These are phyloP conservation scores for Lordiphosa clarofinis DNA, from an alignment of 1,140 invertebrate genomes.

Conservation along the genomic window DNA sequence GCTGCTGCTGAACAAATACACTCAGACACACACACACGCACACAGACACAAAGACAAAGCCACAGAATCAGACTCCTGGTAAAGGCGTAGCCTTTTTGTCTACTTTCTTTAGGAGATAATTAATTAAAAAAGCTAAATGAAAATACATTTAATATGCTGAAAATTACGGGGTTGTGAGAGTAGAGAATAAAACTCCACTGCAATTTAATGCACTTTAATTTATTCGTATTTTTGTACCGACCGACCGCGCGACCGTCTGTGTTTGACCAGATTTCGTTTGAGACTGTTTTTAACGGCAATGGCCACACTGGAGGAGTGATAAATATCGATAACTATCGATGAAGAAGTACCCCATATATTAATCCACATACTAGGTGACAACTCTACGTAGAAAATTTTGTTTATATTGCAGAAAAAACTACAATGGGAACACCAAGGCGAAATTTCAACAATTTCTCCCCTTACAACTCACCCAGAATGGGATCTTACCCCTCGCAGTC, in stretches of 20 bases:
- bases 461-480: conserved; percentile 20
- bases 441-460: conserved; percentile 29
- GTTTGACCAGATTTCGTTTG: conserved; percentile 5
- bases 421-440: conserved; percentile 49
- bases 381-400: neutral
- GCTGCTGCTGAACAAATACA: conserved; percentile 22
- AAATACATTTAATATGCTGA: no score
- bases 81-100: conserved; percentile 45
- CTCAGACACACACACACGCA: conserved; percentile 21
- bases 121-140: neutral
- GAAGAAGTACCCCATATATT: no score
- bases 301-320: no score
- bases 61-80: conserved; percentile 60
- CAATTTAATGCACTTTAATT: conserved; percentile 62
- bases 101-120: neutral
- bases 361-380: no score
- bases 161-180: neutral
- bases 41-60: conserved; percentile 57
- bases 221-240: conserved; percentile 10
- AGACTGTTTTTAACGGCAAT: no score
- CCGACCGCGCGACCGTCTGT: conserved; percentile 48
- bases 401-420: neutral
- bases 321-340: no score
- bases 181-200: conserved; percentile 36
- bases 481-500: conserved; percentile 58